Percentiles rank a stretch among this genome's conserved stretches.
phyloP scores from a whole-genome alignment of 1,140 invertebrate genomes.

The Cylas formicarius region DNA sequence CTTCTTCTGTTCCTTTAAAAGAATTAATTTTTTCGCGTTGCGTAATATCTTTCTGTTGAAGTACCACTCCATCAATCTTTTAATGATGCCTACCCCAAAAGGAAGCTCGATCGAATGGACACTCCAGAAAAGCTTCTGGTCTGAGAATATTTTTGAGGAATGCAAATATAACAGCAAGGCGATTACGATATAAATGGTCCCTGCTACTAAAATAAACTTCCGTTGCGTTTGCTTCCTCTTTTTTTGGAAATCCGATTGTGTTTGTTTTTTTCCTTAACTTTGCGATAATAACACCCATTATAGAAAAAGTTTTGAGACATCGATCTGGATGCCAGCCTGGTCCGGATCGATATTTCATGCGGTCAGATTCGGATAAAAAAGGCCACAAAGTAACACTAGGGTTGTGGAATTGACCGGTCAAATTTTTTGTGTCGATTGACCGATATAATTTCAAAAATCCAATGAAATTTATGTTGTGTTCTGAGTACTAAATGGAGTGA shows the following conservation, averaged over 20 bases:
- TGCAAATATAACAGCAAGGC: conserved; percentile 72
- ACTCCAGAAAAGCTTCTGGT: conserved; percentile 62
- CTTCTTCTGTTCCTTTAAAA: conserved; percentile 73
- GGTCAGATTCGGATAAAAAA: no score
- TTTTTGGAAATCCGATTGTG: conserved; percentile 67
- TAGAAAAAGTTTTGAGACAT: no score
- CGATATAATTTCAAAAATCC: no score
- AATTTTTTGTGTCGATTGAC: no score
- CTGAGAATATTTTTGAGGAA: conserved; percentile 60
- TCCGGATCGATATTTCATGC: no score
- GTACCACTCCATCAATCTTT: conserved; percentile 77
- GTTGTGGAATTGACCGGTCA: no score
- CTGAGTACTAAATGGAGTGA: no score
- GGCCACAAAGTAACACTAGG: no score
- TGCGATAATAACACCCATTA: conserved; percentile 37
- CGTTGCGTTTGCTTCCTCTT: conserved; percentile 73
- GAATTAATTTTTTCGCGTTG: conserved; percentile 68
- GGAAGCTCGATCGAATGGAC: conserved; percentile 69
- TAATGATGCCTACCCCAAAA: conserved; percentile 66
- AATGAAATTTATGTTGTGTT: no score
- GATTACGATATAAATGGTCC: conserved; percentile 69
- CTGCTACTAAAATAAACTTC: conserved; percentile 70
- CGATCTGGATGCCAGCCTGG: no score
- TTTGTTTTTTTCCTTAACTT: conserved; percentile 61
- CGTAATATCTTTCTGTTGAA: conserved; percentile 74